Base-by-base conservation (phyloP, 2,797 vertebrate genomes). In the Loriculus beryllinus region DNA sequence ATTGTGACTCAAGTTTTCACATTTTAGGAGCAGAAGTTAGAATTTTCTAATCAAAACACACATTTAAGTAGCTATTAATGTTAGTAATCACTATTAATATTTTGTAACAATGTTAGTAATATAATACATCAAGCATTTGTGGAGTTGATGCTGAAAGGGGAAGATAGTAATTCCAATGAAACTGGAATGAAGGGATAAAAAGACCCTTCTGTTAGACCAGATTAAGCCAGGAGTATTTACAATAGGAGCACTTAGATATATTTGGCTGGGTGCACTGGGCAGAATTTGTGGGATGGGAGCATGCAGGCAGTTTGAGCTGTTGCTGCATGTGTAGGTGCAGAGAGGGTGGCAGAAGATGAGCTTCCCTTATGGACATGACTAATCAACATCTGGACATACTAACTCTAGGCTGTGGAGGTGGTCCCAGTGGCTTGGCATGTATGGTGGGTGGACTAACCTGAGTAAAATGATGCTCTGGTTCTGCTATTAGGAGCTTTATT, bases 171-270 rank as follows among this genome's bases (percentile, higher is more conserved):
- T 75, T 80, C 25, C 26, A 31, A 6, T 23, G 16, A 23, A 92
- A 60, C 12, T 13, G 45, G 25, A 56, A 39, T 14, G 28, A 71
- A 75, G 28, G 20, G 8, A 12, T 8, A 47, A 45, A 52, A 52
- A 63, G 11, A 33, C 14, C 7, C 5, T 25, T 33, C 22, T 45
- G 12, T 33, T 21, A 71, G 28, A 60, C 13, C 7, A 47, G 15
- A 22, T 59, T 39, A 86, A 88, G 15, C 9, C 11, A 65, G 35
- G 25, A n/a, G 4, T 45, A 29, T 21, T 59, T 43, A 5, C 1
- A 8, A 22, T 3, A 49, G 54, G 20, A 20, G 13, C 31, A 10
- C 19, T 40, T 43, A 3, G 0, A 6, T 7, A 3, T n/a, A 12
- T 6, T 23, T 35, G 25, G 5, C n/a, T 62, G 33, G 47, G 11